Evolutionary conservation across 2,113 vertebrate species (phyloP), one percentile per base, ranked within the genome.

Genomic region (Atherinomorus stipes): DNA sequence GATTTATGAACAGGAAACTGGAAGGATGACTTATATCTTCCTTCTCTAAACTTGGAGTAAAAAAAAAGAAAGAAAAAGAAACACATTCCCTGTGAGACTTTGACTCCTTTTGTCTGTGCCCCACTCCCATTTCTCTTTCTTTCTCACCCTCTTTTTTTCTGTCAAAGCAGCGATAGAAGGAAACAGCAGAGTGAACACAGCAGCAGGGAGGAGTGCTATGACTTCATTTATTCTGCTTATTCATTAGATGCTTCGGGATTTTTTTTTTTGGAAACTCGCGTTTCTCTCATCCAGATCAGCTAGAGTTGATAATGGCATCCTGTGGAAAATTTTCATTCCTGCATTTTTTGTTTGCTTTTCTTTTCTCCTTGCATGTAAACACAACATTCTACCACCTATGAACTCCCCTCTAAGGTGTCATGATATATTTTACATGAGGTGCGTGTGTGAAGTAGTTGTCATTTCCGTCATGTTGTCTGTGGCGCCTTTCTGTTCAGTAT

Each of bases 1-100:
- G 74, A 83, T 77, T 76, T 44, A 26, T 42, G 62, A 78, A 80
- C 81, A 85, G 85, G 74, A 90, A 90, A 71, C 83, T 51, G 64
- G 57, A 67, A 70, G 52, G 60, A 88, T 76, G 70, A 78, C 61
- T 80, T 80, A 50, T 21, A 82, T 57, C 38, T 71, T 73, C 58
- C 47, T 13, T 78, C 64, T 73, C 72, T 49, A 67, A 64, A 79
- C 54, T 72, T 38, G 42, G 31, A 71, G 50, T 37, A 5, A 3
- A 2, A 25, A 34, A 21, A 34, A 53, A n/a, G 70, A 25, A 50
- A 31, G 54, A 76, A 71, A 76, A 62, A 34, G n/a, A n/a, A n/a
- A n/a, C n/a, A n/a, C n/a, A 59, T 57, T 78, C 71, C 84, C 78
- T 58, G 56, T 47, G 83, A 88, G 71, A 78, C 38, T 67, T n/a